phyloP scores from a whole-genome alignment of 2,888 invertebrate species.

The Drosophila falleni region DNA sequence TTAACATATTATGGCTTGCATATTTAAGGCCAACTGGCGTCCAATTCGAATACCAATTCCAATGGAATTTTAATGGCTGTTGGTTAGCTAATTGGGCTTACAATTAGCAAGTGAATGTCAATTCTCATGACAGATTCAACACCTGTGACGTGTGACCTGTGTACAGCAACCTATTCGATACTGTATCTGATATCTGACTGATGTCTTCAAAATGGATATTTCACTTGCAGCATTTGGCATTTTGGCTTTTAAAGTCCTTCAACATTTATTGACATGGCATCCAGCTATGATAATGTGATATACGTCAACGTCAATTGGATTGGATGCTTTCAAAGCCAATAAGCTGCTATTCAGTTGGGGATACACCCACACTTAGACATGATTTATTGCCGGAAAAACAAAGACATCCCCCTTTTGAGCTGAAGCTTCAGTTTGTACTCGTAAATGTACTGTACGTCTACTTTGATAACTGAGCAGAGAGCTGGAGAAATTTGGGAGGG shows the following conservation, averaged over 20 bases:
- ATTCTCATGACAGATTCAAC: slow-evolving; percentile 35
- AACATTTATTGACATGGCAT: slow-evolving; percentile 73
- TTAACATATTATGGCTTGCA: slow-evolving; percentile 68
- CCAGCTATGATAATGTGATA: slow-evolving; percentile 78
- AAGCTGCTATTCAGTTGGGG: slow-evolving; percentile 73
- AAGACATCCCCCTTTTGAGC: slow-evolving; percentile 66
- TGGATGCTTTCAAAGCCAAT: slow-evolving; percentile 77
- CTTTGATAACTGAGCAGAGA: slow-evolving; percentile 38
- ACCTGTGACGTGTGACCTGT: slow-evolving; percentile 51
- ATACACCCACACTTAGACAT: slow-evolving; percentile 63
- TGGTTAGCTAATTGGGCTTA: slow-evolving; percentile 70
- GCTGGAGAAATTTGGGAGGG: slow-evolving; percentile 25
- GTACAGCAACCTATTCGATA: slow-evolving; percentile 26
- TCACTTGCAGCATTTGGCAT: slow-evolving; percentile 15
- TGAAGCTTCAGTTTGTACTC: slow-evolving; percentile 44
- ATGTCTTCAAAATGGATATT: slow-evolving; percentile 25
- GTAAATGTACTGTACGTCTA: slow-evolving; percentile 61
- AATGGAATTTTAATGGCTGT: slow-evolving; percentile 67
- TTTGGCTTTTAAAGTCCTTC: slow-evolving; percentile 63
- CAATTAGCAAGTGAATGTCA: slow-evolving; percentile 62
- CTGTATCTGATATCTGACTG: slow-evolving; percentile 21
- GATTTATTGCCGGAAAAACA: slow-evolving; percentile 75
- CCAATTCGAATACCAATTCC: slow-evolving; percentile 26
- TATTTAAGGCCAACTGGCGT: slow-evolving; percentile 60
- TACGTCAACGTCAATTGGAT: slow-evolving; percentile 81